Conservation (phyloP, 2,888 invertebrate genomes). For the Bhutanitis thaidina region DNA sequence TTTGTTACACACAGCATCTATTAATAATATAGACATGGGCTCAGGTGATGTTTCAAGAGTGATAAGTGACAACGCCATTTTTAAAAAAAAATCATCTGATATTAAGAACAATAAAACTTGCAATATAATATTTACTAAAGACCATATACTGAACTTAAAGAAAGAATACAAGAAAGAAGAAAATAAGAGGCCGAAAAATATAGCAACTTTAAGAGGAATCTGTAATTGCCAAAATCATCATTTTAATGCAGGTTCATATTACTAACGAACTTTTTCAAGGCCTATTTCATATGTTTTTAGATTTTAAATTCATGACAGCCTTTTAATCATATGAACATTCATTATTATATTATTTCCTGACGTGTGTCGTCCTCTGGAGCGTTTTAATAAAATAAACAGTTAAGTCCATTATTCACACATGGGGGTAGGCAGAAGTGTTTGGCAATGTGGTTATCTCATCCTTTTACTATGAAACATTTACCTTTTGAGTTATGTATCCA, state of each 20-base stretch:
- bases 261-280: not conserved
- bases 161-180: not conserved
- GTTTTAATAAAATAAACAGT: no score
- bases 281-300: no score
- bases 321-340: no score
- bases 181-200: not conserved
- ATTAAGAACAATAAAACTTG: conserved; percentile 21
- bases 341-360: no score
- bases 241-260: not conserved
- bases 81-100: conserved; percentile 29
- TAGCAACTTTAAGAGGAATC: not conserved
- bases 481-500: no score
- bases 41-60: conserved; percentile 44
- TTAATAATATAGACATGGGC: conserved; percentile 31
- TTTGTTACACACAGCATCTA: conserved; percentile 25
- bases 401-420: no score
- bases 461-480: no score
- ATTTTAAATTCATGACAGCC: no score
- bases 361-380: no score
- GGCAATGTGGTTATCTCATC: no score
- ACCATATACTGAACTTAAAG: conserved; percentile 1
- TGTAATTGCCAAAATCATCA: not conserved
- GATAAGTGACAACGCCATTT: conserved; percentile 49
- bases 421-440: no score
- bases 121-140: conserved; percentile 18